Evolutionary conservation across 2,113 vertebrate genomes (phyloP).

Genomic region (Notiomystis cincta): DNA sequence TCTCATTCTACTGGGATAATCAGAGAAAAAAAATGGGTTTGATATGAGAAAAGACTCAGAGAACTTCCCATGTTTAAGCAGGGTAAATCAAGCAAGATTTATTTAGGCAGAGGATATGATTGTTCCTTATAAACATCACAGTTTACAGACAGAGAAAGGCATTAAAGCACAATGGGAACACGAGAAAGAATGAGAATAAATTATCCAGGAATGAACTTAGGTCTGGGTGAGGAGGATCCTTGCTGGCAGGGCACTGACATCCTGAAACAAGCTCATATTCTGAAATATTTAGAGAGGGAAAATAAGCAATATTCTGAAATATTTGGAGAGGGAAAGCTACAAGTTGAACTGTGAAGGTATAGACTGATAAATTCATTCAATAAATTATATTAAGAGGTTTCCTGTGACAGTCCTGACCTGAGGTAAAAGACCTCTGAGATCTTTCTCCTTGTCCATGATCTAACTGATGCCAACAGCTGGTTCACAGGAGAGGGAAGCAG

Average conservation of each 20-base stretch:
- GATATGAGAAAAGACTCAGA: neutral
- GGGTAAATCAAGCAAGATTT: neutral
- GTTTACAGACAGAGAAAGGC: neutral
- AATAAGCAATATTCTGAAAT: neutral
- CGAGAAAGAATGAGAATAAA: neutral
- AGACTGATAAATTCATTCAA: neutral
- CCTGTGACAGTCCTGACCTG: neutral
- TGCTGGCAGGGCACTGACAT: neutral
- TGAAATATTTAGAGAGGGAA: neutral
- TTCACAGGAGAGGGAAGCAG: neutral
- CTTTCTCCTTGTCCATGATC: neutral
- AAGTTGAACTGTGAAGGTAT: neutral
- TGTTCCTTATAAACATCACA: neutral
- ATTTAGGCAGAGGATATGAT: neutral
- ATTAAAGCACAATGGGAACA: neutral
- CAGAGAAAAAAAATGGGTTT: neutral
- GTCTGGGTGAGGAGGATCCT: neutral
- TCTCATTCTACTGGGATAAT: neutral
- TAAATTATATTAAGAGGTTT: neutral
- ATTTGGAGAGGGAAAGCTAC: neutral
- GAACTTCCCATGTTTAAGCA: neutral
- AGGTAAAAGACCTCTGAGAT: neutral
- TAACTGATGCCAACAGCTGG: neutral
- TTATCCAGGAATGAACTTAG: neutral
- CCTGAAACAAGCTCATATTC: neutral